Conservation (phyloP, 1,140 invertebrate species). For the Zaprionus capensis region DNA sequence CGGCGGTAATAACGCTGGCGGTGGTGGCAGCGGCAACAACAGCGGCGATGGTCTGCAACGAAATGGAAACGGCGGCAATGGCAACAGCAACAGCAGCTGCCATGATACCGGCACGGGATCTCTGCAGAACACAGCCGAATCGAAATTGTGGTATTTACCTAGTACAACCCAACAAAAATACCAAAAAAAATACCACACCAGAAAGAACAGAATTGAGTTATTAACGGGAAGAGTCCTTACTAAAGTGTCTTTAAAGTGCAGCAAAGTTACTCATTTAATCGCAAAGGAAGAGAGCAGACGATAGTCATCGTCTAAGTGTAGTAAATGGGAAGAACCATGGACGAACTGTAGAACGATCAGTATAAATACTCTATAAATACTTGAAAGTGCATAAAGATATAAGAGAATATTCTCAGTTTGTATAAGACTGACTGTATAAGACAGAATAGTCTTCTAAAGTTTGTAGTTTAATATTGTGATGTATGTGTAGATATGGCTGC, state of each 20-base stretch:
- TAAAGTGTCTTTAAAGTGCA: constrained; percentile 3
- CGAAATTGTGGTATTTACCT: constrained; percentile 87
- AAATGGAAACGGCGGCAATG: constrained; percentile 64
- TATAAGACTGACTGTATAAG: neutral
- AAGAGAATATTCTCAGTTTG: neutral
- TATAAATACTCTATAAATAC: neutral
- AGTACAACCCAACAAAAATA: constrained; percentile 9
- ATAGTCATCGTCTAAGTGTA: neutral
- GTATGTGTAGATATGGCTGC: neutral
- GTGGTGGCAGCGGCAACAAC: constrained; percentile 70
- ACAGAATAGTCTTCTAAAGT: neutral
- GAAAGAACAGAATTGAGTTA: neutral
- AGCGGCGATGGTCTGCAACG: constrained; percentile 75
- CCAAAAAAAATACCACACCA: neutral
- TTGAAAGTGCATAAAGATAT: neutral
- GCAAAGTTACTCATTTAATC: neutral
- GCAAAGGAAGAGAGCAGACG: neutral
- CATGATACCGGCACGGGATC: constrained; percentile 80
- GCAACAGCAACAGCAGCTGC: constrained; percentile 64
- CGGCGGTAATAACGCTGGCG: constrained; percentile 69
- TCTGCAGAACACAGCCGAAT: constrained; percentile 85
- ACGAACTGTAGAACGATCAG: neutral
- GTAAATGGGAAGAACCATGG: neutral
- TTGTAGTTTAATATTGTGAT: neutral
- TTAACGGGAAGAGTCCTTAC: neutral